Base-by-base conservation (phyloP, 1,140 invertebrate species). In the Colletes latitarsis region DNA sequence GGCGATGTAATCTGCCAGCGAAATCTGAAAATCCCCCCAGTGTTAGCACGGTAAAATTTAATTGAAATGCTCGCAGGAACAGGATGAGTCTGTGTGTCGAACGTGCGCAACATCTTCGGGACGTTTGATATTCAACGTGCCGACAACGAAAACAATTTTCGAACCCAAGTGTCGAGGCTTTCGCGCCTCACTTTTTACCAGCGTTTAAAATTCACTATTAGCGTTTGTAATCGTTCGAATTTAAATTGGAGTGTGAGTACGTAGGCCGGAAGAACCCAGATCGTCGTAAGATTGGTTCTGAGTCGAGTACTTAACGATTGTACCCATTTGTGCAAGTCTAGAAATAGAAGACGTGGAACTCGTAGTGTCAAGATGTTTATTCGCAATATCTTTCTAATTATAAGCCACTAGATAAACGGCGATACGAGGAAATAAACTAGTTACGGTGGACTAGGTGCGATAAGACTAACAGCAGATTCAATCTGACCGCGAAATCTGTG, bases 401-500 rank as follows among this genome's bases (percentile, higher is more conserved):
- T 57, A 15, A 15, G 52, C 8, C 49, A 52, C 57, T 67, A 67
- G 10, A 57, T n/a, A 52, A 19, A 15, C 58, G 21, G 17, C 49
- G 55, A 66, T 67, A 67, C 19, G 2, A 5, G 14, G 17, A 19
- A 30, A 46, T 76, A 46, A 39, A 46, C 52, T 43, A 57, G 52
- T 0, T 19, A 55, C 15, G 60, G n/a, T 8, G 74, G 8, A 49
- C 12, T 14, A 39, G 3, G 17, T 43, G 12, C 57, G 67, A 77
- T 77, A 62, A 70, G 67, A 62, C 46, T 52, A 39, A 21, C 55
- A 52, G 43, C 15, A 41, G 4, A 46, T 82, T 74, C 70, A 88
- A 88, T 86, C 74, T 88, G 77, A 83, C 83, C 86, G 79, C 86
- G 82, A 83, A 85, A 89, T 86, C 78, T 81, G 81, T 72, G 82